These are phyloP conservation scores for Glaucomys volans DNA, from an alignment of 2,113 vertebrate species.

Conservation along the genomic window DNA sequence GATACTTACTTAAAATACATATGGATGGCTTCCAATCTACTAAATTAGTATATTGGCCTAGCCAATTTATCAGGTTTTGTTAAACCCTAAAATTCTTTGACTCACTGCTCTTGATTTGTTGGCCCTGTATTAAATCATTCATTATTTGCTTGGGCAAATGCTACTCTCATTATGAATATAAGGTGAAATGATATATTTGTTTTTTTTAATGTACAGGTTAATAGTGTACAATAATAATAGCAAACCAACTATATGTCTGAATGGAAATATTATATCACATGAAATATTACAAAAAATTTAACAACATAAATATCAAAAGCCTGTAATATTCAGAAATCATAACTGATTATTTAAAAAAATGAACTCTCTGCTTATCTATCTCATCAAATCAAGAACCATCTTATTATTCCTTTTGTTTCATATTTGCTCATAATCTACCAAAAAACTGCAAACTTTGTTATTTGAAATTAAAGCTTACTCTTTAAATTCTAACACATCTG, in stretches of 20 bases:
- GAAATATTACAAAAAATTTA: background rate
- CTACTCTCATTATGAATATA: background rate
- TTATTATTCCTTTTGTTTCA: conserved; percentile 18
- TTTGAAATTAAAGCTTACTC: background rate
- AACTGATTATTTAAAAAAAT: background rate
- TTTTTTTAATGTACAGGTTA: background rate
- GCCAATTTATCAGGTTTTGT: background rate
- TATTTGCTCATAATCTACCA: background rate
- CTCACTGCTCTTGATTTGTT: background rate
- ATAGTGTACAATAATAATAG: background rate
- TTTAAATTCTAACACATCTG: conserved; percentile 9
- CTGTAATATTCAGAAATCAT: background rate
- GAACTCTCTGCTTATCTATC: background rate
- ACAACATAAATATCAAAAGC: background rate
- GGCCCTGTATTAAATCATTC: background rate
- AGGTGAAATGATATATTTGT: background rate
- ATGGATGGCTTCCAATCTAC: background rate
- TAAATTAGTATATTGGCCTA: background rate
- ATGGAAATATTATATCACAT: background rate
- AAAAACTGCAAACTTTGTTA: background rate
- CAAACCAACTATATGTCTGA: background rate
- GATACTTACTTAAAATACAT: background rate
- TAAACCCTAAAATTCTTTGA: background rate
- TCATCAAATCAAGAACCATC: background rate
- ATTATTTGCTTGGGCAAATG: conserved; percentile 7